Percentiles rank a stretch among this genome's conserved stretches.
Evolutionary conservation across 2,888 invertebrate species (phyloP).

Genomic region (Himalopsyche kuldschensis): DNA sequence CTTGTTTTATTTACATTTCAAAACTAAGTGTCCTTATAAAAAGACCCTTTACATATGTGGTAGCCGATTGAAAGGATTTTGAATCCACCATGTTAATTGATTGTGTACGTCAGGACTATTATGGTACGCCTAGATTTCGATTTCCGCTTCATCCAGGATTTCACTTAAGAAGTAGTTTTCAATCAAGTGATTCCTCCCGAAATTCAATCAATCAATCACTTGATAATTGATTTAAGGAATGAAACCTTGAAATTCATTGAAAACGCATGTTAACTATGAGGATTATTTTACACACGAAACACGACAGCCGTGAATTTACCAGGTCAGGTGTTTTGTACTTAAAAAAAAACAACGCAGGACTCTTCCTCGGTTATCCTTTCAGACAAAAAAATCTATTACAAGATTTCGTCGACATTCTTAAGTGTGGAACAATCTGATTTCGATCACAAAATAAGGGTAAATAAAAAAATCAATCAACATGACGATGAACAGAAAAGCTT

Average conservation of each 20-base stretch:
- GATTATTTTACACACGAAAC: neutral
- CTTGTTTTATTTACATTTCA: too few relatives aligned
- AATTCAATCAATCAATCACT: neutral
- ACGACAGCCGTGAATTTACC: neutral
- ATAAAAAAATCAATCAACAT: neutral
- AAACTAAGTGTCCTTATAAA: too few relatives aligned
- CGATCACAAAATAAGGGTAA: neutral
- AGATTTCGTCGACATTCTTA: neutral
- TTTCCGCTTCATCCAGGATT: neutral
- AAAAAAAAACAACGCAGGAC: neutral
- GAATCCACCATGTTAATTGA: neutral
- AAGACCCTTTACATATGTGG: too few relatives aligned
- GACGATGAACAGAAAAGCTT: neutral
- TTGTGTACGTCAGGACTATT: neutral
- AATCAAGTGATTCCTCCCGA: neutral
- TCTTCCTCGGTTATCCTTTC: neutral
- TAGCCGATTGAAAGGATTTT: too few relatives aligned
- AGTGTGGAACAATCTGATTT: neutral
- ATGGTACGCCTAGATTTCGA: neutral
- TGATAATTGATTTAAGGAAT: neutral
- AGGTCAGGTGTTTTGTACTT: neutral
- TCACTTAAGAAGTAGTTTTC: neutral
- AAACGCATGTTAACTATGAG: neutral
- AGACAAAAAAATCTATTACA: neutral
- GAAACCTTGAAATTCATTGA: neutral